Evolutionary conservation across 2,797 vertebrate genomes (phyloP), one percentile per base, ranked within the genome.

Genomic region (Synaphobranchus kaupii): DNA sequence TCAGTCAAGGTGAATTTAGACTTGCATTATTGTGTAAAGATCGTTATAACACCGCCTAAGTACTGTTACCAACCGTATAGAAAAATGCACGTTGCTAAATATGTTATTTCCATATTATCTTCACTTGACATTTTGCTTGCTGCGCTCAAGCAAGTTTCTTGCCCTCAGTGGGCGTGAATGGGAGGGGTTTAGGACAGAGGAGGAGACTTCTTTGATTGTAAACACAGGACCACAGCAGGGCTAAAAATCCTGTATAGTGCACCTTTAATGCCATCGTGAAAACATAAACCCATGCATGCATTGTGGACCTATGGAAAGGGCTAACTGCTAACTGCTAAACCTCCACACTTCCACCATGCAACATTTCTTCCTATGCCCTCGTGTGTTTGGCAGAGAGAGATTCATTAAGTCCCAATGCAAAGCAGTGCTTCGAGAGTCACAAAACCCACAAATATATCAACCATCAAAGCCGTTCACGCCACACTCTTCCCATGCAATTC

Each of bases 261-360:
- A 88, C 85, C 88, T 90, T 73, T 34, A 73, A 73, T 44, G 22
- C 34, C 17, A 44, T 47, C 6, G 6, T 78, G 39, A 47, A 34
- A 44, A 78, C 28, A 44, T 20, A 78, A 20, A 78, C 34, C 73
- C 20, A 47, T 22, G 20, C 13, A 22, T 25, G 68, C 52, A 73
- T 39, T 39, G 39, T 39, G 39, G 39, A 39, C 39, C 39, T 39
- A 39, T 58, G 66, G 82, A 54, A 84, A 13, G 54, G n/a, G 86
- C 87, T 66, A 86, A 34, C 86, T 71, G 86, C 87, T 66, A 86
- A 34, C 86, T 71, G 84, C 76, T 91, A 89, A 88, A 83, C 47
- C 31, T 25, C 54, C 66, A 31, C 68, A 56, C 87, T 86, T 85
- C 39, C 39, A 39, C 39, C 39, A 39, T 1, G 81, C 50, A 88